Base-by-base conservation (phyloP, 2,797 vertebrate species). In the Pseudopleuronectes americanus region DNA sequence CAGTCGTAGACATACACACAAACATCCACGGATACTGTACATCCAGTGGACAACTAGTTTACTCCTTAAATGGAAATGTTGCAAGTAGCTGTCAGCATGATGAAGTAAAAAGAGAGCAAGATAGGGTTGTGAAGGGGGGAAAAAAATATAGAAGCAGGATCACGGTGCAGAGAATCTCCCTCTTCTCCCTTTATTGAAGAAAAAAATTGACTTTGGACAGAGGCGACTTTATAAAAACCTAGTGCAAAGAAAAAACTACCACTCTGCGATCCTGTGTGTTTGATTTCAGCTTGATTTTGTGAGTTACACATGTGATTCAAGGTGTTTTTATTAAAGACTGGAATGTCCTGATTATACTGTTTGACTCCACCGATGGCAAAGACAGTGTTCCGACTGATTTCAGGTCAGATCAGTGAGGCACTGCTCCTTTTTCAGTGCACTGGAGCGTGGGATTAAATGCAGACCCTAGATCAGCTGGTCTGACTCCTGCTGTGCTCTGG, bases 371-470 rank as follows among this genome's bases (percentile, higher is more conserved):
- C 24, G 51, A 54, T 49, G 68, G 14, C 41, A 74, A 51, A 70
- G 72, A 71, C 59, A 49, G 58, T 6, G 63, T 51, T 66, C 43
- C 74, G 72, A 78, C 72, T 57, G 76, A 86, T 87, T 77, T 78
- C 55, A 68, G 67, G 74, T 78, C 81, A 82, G 67, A 81, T 84
- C 74, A 71, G 57, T 17, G 48, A 78, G 49, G 54, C 48, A 33
- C 57, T 0, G 2, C 68, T 79, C 43, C 76, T 77, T 87, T 79
- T 83, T 84, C 72, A 79, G 84, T 68, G 84, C 83, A 81, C 14
- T 59, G 60, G 75, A 85, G 79, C 71, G 63, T 86, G 76, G 84
- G 80, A 87, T 89, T 90, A 87, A 90, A 88, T 57, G 76, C 84
- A 79, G 87, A 85, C 84, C 76, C 61, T 56, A 77, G 83, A 87